A percentile compares a stretch with the other conserved stretches of the same genome.
phyloP scores from a whole-genome alignment of 2,797 vertebrate genomes.

The Microcaecilia unicolor region DNA sequence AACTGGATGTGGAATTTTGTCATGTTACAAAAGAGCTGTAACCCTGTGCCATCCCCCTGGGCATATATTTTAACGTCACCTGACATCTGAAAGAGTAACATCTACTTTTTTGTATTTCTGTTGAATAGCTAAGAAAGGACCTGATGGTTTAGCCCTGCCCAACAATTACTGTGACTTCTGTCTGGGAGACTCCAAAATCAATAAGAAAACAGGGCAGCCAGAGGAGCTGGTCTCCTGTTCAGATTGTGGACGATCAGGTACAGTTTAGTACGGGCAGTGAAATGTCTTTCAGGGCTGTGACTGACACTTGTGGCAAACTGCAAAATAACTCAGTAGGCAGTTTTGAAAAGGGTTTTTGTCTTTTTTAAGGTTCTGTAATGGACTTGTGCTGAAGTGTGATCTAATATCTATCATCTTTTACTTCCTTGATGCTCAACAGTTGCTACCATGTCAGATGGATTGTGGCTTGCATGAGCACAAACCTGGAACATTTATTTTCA shows the following conservation, averaged over 20 bases:
- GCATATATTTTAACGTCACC: no score
- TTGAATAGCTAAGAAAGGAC: conserved; percentile 85
- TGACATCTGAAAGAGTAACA: no score
- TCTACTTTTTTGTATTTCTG: no score
- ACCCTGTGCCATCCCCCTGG: no score
- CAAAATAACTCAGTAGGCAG: background rate
- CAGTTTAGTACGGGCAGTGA: background rate
- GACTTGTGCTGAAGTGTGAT: background rate
- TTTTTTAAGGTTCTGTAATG: no score
- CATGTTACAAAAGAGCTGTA: no score
- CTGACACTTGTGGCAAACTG: background rate
- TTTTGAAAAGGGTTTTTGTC: background rate
- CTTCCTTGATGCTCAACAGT: no score
- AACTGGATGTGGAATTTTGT: no score
- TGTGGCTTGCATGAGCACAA: no score
- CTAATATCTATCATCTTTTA: no score
- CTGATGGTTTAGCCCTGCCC: conserved; percentile 79
- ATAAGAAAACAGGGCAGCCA: conserved; percentile 86
- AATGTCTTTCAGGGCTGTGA: background rate
- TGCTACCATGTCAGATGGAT: no score
- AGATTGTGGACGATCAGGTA: conserved; percentile 89
- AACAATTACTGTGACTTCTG: conserved; percentile 97
- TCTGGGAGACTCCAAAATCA: conserved; percentile 85
- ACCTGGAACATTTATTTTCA: no score
- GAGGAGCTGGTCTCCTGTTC: conserved; percentile 93